Evolutionary conservation across 2,113 vertebrate genomes (phyloP), one percentile per base, ranked within the genome.

Genomic region (Clarias batrachus): DNA sequence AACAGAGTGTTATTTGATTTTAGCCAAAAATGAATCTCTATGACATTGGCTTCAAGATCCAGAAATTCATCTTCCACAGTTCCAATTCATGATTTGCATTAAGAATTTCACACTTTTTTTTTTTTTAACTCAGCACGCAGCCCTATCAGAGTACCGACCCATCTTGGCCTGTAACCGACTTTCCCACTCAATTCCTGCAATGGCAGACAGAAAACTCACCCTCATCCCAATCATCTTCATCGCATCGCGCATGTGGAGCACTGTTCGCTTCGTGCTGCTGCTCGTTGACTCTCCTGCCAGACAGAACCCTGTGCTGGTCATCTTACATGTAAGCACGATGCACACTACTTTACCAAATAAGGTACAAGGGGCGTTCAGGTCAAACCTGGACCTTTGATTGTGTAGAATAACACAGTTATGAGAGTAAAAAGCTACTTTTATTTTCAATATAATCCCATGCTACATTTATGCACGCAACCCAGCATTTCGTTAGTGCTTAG

Each of bases 221-320:
- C 94, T 99, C 91, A 99, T 99, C 90, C 98, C 98, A 0, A 59
- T 99, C 84, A 96, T 98, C 92, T 99, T 99, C 91, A 97, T 99
- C 77, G 56, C 93, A 87, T 96, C 99, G 30, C 96, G 97, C 7
- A 91, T 98, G 85, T 99, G 98, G 98, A 99, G 98, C 94, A 98
- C 97, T 0, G 91, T 98, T 81, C 96, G 98, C 2, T 99, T 99
- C 85, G 33, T 97, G 0, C 95, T 99, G 89, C 95, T 98, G 9
- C 95, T 99, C n/a, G 93, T 91, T 0, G 83, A 87, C 87, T 98
- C 97, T 7, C 91, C 94, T 0, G 96, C 92, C 0, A 94, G 97
- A 89, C 95, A 91, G 82, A 93, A 94, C 21, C 92, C 97, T 0
- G 82, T 96, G 81, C 95, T 99, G 89, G 96, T 99, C 17, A 95